Evolutionary conservation across 2,888 invertebrate genomes (phyloP).

Genomic region (Thymelicus lineola): DNA sequence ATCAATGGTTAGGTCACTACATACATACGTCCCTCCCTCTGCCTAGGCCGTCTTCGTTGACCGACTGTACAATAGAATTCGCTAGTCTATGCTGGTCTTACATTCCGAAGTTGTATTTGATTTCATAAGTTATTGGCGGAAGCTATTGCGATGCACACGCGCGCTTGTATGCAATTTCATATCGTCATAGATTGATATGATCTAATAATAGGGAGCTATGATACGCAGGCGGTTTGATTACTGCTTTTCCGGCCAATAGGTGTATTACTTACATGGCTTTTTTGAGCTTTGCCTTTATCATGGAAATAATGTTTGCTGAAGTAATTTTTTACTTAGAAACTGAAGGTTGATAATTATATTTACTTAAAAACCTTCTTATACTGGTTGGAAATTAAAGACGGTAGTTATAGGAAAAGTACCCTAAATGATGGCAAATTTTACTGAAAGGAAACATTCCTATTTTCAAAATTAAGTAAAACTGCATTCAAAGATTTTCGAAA

Average conservation of each 20-base stretch:
- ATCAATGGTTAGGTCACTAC: too few species aligned
- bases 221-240: conserved; percentile 22
- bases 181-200: conserved; percentile 36
- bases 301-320: not conserved
- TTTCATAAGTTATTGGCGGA: conserved; percentile 53
- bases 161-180: conserved; percentile 48
- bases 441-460: too few species aligned
- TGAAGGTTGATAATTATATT: too few species aligned
- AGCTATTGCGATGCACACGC: conserved; percentile 50
- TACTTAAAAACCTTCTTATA: too few species aligned
- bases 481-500: too few species aligned
- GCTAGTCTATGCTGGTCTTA: conserved; percentile 24
- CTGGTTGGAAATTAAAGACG: too few species aligned
- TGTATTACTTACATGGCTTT: not conserved
- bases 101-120: conserved; percentile 49
- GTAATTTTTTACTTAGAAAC: too few species aligned
- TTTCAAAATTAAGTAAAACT: too few species aligned
- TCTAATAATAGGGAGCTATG: conserved; percentile 36
- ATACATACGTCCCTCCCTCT: too few species aligned
- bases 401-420: too few species aligned
- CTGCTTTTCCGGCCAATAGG: not conserved
- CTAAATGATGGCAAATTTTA: too few species aligned
- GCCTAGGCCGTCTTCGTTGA: not conserved
- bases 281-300: too few species aligned
- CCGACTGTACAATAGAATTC: not conserved